Percentiles rank a stretch among this genome's conserved stretches.
Evolutionary conservation across 2,797 vertebrate genomes (phyloP).

Genomic region (Rousettus madagascariensis): DNA sequence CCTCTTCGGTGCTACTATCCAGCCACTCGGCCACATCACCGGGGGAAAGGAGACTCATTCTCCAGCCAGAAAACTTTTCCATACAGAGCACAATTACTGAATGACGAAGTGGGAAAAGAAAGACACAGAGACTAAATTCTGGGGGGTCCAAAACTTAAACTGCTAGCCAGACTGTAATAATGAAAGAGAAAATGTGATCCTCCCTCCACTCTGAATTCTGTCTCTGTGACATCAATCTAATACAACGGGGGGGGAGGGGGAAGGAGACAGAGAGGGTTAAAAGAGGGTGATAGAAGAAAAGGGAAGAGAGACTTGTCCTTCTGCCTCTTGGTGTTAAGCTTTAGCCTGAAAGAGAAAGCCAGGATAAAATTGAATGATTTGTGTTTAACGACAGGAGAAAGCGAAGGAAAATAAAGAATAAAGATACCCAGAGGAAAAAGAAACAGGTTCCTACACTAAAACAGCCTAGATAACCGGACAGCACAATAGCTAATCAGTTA

Average conservation of each 20-base stretch:
- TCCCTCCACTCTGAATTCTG: constrained; percentile 75
- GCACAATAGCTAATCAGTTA: constrained; percentile 81
- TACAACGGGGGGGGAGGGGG: constrained; percentile 65
- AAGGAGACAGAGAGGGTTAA: constrained; percentile 68
- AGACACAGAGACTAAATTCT: constrained; percentile 76
- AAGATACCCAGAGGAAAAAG: constrained; percentile 77
- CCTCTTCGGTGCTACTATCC: constrained; percentile 90
- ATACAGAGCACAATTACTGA: constrained; percentile 83
- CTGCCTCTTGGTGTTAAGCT: constrained; percentile 78
- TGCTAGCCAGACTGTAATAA: constrained; percentile 74
- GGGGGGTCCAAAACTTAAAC: constrained; percentile 81
- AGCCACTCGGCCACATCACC: constrained; percentile 87
- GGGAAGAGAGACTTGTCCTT: constrained; percentile 67
- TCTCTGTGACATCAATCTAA: constrained; percentile 73
- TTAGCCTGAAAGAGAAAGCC: constrained; percentile 76
- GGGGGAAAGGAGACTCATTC: constrained; percentile 89
- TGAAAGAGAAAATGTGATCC: constrained; percentile 72
- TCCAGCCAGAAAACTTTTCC: constrained; percentile 89
- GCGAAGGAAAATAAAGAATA: constrained; percentile 68
- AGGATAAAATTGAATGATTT: constrained; percentile 73
- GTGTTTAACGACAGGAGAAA: constrained; percentile 75
- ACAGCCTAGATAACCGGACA: constrained; percentile 71
- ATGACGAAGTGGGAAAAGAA: constrained; percentile 73
- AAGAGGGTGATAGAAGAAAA: constrained; percentile 63
- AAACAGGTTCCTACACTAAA: constrained; percentile 72